Base-by-base conservation (phyloP, 2,888 invertebrate genomes). In the Lycaena phlaeas region DNA sequence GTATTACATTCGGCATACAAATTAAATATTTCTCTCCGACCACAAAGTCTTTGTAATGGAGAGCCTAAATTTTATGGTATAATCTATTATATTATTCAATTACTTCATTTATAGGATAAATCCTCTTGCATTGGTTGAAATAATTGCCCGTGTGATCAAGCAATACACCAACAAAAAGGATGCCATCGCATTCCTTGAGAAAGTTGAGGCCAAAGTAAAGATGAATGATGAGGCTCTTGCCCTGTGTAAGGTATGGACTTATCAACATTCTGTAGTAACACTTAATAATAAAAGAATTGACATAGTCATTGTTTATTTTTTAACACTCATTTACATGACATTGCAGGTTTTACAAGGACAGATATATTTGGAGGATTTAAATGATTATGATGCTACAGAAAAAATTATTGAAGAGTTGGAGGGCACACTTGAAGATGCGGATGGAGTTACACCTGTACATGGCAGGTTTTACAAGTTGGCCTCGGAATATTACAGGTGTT, bases 381-480 rank as follows among this genome's bases (percentile, higher is more conserved):
- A 92, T 38, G 92, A 95, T 62, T 82, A 93, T 49, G 92, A 92
- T 30, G 82, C 89, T 9, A 91, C 94, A 0, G 94, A 94, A 85
- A 91, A 91, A 64, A 90, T 96, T 30, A 94, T 97, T 28, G 95
- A 95, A 53, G 92, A 95, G 52, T 88, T 96, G 7, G 94, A 95
- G 56, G 89, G 88, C 14, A 89, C 93, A 10, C 77, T 98, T 10
- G 96, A 97, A 56, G 92, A 92, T 53, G 91, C 95, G 0, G 96
- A 97, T 62, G 97, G 97, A 15, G 91, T 98, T 2, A 96, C 96
- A 0, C 87, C 95, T 0, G 97, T 98, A 0, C 98, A 98, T 64
- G 96, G 96, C 15, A 88, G 95, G 60, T 98, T 95, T 73, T 98
- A 97, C 64, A 90, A 96, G 52, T 85, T 98, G 2, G 96, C 97